Evolutionary conservation across 2,113 vertebrate genomes (phyloP).

Genomic region (Sinocyclocheilus anshuiensis): DNA sequence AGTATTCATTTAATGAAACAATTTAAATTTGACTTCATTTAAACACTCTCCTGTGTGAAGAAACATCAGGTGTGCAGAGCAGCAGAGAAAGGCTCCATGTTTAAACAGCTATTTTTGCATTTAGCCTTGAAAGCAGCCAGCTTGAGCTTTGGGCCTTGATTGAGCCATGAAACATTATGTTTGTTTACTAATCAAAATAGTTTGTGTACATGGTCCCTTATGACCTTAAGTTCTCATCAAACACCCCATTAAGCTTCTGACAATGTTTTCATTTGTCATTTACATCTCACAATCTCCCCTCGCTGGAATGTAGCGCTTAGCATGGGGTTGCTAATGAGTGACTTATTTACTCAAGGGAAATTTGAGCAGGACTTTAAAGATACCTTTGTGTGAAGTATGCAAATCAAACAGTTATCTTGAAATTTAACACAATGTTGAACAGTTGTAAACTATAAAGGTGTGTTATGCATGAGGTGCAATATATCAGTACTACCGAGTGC

Average conservation of each 20-base stretch:
- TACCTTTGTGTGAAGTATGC: conserved; percentile 31
- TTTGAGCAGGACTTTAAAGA: background rate
- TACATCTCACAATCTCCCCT: background rate
- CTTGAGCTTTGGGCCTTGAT: conserved; percentile 40
- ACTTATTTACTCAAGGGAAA: conserved; percentile 31
- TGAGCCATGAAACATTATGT: conserved; percentile 18
- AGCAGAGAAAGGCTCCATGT: conserved; percentile 41
- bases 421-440: background rate
- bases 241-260: background rate
- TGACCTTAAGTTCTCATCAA: background rate
- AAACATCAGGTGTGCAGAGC: conserved; percentile 44
- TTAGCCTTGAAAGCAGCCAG: conserved; percentile 53
- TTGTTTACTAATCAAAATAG: conserved; percentile 39
- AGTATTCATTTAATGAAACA: background rate
- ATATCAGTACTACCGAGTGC: background rate
- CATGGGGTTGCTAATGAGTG: conserved; percentile 38
- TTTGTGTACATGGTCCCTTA: conserved; percentile 15
- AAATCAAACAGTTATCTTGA: conserved; percentile 35
- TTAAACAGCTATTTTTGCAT: conserved; percentile 56
- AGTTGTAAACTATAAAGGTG: background rate
- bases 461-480: conserved; percentile 1
- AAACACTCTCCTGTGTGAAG: background rate
- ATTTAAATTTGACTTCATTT: background rate
- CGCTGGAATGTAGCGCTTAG: conserved; percentile 4
- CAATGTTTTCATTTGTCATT: background rate